Base-by-base conservation (phyloP, 2,797 vertebrate species). In the Myotis planiceps region DNA sequence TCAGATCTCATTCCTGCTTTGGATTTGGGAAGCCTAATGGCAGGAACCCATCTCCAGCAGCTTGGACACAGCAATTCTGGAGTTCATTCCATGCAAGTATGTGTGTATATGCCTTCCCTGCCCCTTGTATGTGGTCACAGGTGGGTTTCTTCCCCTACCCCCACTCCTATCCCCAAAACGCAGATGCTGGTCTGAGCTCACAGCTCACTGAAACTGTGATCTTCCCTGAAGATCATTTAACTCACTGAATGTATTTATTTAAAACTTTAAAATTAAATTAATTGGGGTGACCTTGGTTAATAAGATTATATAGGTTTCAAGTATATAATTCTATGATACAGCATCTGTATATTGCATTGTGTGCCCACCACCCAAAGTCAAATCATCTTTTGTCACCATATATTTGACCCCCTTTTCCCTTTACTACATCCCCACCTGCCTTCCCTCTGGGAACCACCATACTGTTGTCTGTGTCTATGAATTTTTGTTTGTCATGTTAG, bases 81-180 rank as follows among this genome's bases (percentile, higher is more conserved):
- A 25, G 29, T 12, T 55, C 47, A 29, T 0, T 21, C 65, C 21
- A 13, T 76, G 74, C 23, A 2, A 0, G 23, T 9, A 39, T 5
- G 14, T 4, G 2, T n/a, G 1, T 2, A 39, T 2, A 9, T 34
- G 13, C 37, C n/a, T 1, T 4, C 9, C 34, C 9, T 39, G 42
- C 3, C 86, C 51, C 65, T 69, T 69, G 21, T 10, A 5, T 0
- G 18, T 5, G 34, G 42, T 49, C 29, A 39, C 42, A 13, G 9
- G 14, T 9, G 37, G 42, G 27, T 39, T 19, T 42, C 25, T 58
- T 45, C 25, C 15, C 34, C 0, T 0, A 25, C 25, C 7, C 10
- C 5, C 6, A 4, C 0, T 39, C 6, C 9, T 4, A 3, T 0
- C 37, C 5, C 27, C 23, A 34, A 12, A 27, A 37, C 16, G 23